phyloP scores from a whole-genome alignment of 2,113 vertebrate genomes.

The Oncorhynchus mykiss region DNA sequence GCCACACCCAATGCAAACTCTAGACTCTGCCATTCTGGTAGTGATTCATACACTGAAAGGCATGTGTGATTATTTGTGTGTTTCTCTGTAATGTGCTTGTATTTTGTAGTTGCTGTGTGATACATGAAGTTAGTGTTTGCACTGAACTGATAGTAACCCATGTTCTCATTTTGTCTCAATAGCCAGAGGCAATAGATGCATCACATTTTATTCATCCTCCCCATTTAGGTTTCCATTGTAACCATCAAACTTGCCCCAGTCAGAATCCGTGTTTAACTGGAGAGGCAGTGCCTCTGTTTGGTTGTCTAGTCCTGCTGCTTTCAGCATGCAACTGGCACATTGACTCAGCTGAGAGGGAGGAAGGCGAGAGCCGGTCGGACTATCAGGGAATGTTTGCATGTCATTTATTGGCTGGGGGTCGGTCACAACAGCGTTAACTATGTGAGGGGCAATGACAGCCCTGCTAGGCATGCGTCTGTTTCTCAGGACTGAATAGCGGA shows the following conservation, averaged over 20 bases:
- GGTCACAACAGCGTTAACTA: conserved; percentile 57
- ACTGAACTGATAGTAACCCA: too few species aligned
- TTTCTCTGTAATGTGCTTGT: conserved; percentile 1
- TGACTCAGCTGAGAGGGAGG: not conserved
- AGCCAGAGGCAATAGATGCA: too few species aligned
- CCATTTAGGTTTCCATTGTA: conserved; percentile 5
- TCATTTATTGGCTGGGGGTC: conserved; percentile 58
- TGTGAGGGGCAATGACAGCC: conserved; percentile 52
- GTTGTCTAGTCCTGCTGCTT: not conserved
- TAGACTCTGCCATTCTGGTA: conserved; percentile 29
- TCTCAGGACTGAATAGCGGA: conserved; percentile 29
- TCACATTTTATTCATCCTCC: conserved; percentile 3
- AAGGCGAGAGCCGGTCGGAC: conserved; percentile 15
- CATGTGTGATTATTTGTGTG: conserved; percentile 2
- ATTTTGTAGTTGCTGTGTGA: too few species aligned
- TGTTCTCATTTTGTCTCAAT: too few species aligned
- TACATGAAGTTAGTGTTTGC: too few species aligned
- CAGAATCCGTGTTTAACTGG: not conserved
- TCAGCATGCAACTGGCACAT: not conserved
- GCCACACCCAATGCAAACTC: conserved; percentile 46
- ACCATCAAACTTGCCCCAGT: not conserved
- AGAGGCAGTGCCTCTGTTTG: not conserved
- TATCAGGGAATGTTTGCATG: conserved; percentile 37
- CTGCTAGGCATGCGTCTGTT: conserved; percentile 55
- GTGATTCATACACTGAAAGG: conserved; percentile 54